These are phyloP conservation scores for Sipha flava DNA, from an alignment of 1,140 invertebrate genomes.

Conservation along the genomic window DNA sequence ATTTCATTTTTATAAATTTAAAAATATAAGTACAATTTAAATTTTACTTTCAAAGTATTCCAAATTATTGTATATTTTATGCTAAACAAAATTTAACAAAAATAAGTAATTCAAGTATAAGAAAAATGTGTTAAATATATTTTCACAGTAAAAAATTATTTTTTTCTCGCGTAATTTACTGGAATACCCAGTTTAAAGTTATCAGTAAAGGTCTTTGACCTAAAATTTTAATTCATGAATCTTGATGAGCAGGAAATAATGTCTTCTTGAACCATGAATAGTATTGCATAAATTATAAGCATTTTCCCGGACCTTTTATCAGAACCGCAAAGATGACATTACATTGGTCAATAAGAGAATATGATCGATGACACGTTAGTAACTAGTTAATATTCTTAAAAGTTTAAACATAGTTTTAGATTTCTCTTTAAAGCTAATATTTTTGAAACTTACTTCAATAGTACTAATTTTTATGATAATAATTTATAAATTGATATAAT, in stretches of 20 bases:
- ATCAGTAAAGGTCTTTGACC: neutral
- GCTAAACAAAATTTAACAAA: no score
- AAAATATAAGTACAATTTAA: no score
- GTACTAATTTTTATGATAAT: no score
- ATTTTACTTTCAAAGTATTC: no score
- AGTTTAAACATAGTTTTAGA: neutral
- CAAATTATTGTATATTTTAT: no score
- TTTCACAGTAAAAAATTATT: no score
- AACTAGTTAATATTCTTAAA: neutral
- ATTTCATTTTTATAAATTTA: no score
- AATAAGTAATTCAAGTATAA: no score
- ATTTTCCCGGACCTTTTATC: neutral
- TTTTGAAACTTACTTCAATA: neutral
- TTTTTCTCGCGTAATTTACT: neutral
- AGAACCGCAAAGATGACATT: neutral
- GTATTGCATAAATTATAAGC: slow-evolving; percentile 22
- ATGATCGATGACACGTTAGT: neutral
- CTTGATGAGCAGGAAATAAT: slow-evolving; percentile 27
- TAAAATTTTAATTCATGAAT: slow-evolving; percentile 15
- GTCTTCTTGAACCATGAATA: slow-evolving; percentile 28
- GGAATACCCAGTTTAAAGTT: neutral
- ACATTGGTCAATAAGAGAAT: neutral
- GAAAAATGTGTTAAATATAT: no score
- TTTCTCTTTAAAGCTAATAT: neutral
- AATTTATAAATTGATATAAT: neutral